Evolutionary conservation across 2,113 vertebrate species (phyloP), one percentile per base, ranked within the genome.

Genomic region (Bubo scandiacus): DNA sequence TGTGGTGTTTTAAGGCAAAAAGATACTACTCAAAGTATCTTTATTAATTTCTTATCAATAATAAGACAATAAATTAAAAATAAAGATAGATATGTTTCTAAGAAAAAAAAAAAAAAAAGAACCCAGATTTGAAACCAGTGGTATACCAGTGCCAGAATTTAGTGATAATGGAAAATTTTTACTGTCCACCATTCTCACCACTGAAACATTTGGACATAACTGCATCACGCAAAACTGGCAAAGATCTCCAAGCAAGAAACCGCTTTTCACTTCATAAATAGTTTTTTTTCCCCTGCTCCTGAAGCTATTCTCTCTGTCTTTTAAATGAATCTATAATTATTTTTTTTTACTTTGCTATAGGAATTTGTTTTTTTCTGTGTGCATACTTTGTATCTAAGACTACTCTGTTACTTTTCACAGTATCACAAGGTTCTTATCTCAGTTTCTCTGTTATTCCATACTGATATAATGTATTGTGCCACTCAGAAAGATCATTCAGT

Each of bases 401-500:
- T 38, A 57, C 55, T 94, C 32, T 17, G 75, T 49, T 86, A 78
- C n/a, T 88, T 74, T 94, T 68, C 88, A 25, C 72, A 67, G 17
- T 77, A 92, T 81, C 81, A 86, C 71, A 91, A 91, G 40, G 16
- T 63, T 95, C 86, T 96, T 93, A 88, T 97, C 84, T 90, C 68
- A 70, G 25, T 9, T 96, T 90, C 81, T 93, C 34, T 96, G 85
- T 96, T 97, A 92, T 95, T 97, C 92, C 38, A 18, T 90, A 89
- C 25, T 72, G 54, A 92, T 87, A 91, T 79, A 79, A 95, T 90
- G 14, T 84, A 80, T 95, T 81, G 45, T 93, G 88, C 88, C 90
- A 97, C 78, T 97, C 93, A 90, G 70, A 96, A 92, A 90, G 87
- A 96, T 86, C 81, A 92, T 89, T 87, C 77, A 65, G 75, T 92